Percentiles rank a stretch among this genome's conserved stretches.
Evolutionary conservation across 2,797 vertebrate species (phyloP).

Genomic region (Odontamblyopus lacepedii): DNA sequence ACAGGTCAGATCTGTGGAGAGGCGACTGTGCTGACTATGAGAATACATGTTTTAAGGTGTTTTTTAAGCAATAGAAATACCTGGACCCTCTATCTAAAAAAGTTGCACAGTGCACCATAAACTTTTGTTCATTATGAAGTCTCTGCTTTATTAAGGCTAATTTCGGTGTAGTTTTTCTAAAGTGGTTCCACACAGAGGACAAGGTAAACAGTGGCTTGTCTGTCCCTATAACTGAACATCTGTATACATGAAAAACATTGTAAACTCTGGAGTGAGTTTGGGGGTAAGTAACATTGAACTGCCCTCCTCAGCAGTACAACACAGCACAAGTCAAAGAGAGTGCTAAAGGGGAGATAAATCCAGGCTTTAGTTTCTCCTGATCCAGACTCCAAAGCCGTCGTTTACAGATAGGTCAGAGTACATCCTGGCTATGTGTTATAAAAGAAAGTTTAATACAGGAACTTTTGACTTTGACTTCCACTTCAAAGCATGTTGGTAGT

Average conservation of each 20-base stretch:
- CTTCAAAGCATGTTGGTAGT: conserved; percentile 6
- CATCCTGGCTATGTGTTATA: not conserved
- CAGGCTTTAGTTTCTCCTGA: conserved; percentile 26
- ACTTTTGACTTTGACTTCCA: not conserved
- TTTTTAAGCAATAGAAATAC: no score
- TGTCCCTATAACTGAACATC: not conserved
- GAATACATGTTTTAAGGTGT: no score
- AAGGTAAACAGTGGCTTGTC: not conserved
- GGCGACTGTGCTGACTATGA: no score
- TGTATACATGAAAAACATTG: not conserved
- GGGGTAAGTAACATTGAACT: conserved; percentile 50
- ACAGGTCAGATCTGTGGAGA: no score
- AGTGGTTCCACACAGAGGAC: not conserved
- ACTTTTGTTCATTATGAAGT: no score
- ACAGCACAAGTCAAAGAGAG: conserved; percentile 33
- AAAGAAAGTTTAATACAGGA: not conserved
- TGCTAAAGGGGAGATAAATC: conserved; percentile 31
- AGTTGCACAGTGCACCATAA: no score
- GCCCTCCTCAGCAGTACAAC: conserved; percentile 52
- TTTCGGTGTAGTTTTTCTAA: no score
- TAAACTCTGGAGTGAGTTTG: conserved; percentile 27
- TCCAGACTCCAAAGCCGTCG: conserved; percentile 3
- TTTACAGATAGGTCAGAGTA: conserved; percentile 9
- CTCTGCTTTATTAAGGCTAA: no score
- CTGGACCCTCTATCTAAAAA: no score